A percentile compares a stretch with the other conserved stretches of the same genome.
Conservation (phyloP, 1,140 invertebrate species). For the Lordiphosa mommai region DNA sequence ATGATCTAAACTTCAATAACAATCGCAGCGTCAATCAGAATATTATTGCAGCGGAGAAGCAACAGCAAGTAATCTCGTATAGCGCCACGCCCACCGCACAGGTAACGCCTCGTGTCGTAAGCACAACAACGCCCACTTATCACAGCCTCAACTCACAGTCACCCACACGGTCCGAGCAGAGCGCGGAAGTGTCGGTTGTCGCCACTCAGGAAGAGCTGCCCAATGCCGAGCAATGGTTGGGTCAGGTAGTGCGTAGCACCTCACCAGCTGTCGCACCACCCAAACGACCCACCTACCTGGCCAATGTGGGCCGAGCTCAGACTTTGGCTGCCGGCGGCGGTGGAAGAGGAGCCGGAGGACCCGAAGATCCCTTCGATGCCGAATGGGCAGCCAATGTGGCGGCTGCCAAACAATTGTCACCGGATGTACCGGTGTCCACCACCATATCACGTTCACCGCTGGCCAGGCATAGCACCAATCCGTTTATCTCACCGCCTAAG, state of each 20-base stretch:
- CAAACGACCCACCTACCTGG: slow-evolving; percentile 81
- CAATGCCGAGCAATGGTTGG: slow-evolving; percentile 89
- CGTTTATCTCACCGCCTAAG: slow-evolving; percentile 81
- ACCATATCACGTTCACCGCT: slow-evolving; percentile 39
- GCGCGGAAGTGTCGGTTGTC: slow-evolving; percentile 5
- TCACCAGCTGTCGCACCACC: slow-evolving; percentile 79
- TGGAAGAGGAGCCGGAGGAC: slow-evolving; percentile 48
- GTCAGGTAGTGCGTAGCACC: slow-evolving; percentile 84
- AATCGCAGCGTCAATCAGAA: slow-evolving; percentile 82
- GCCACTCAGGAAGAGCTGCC: slow-evolving; percentile 80
- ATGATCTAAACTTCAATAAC: slow-evolving; percentile 82
- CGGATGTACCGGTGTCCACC: slow-evolving; percentile 49
- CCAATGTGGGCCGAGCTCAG: slow-evolving; percentile 83
- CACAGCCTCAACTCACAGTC: slow-evolving; percentile 47
- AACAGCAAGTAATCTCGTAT: slow-evolving; percentile 56
- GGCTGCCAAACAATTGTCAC: slow-evolving; percentile 68
- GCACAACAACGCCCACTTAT: slow-evolving; percentile 53
- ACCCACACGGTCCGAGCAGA: slow-evolving; percentile 38
- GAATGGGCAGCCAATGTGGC: slow-evolving; percentile 86
- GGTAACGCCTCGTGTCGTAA: slow-evolving; percentile 35
- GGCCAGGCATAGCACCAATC: slow-evolving; percentile 80
- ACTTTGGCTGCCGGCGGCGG: slow-evolving; percentile 81
- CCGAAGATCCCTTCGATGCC: slow-evolving; percentile 90
- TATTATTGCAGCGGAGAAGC: slow-evolving; percentile 78
- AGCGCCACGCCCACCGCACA: slow-evolving; percentile 37